Base-by-base conservation (phyloP, 2,113 vertebrate genomes). In the Hippopotamus amphibius region DNA sequence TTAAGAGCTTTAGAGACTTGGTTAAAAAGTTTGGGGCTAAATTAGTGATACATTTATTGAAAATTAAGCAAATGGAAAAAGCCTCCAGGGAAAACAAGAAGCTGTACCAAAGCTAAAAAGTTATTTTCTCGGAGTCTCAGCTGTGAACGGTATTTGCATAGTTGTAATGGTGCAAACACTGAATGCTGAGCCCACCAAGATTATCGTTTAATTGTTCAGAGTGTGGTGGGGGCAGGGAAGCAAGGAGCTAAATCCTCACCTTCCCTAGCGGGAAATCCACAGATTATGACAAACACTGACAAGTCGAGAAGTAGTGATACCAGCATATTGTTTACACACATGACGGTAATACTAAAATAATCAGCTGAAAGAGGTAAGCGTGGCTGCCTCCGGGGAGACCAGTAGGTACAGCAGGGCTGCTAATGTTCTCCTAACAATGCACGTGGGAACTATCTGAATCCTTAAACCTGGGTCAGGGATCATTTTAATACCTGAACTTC, bases 371-470 rank as follows among this genome's bases (percentile, higher is more conserved):
- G n/a, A 61, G 53, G 13, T 4, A 33, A 14, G 2, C 0, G 15
- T 0, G 11, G 30, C 43, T 2, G 28, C 11, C 41, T 53, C 65
- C 6, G 5, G 5, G 26, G 2, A 19, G 12, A 30, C 2, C 14
- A 12, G 26, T 4, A 3, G 61, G 10, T 3, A 11, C 2, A 15
- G 43, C 30, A 7, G 57, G 37, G 2, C 50, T 1, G 7, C 63
- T 33, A 3, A 12, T 46, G 80, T 14, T 41, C 37, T 41, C 14
- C 16, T n/a, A 12, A 61, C 1, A 12, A n/a, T 15, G 26, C 37
- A 8, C 19, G 1, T 1, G 21, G 46, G 37, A 7, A 3, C 4
- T 41, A 3, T 5, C 10, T 37, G 46, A 46, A 17, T 43, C 91
- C 46, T 72, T 24, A 37, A 30, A 7, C 41, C 3, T 37, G 37